phyloP scores from a whole-genome alignment of 2,113 vertebrate species.

The Saimiri boliviensis region DNA sequence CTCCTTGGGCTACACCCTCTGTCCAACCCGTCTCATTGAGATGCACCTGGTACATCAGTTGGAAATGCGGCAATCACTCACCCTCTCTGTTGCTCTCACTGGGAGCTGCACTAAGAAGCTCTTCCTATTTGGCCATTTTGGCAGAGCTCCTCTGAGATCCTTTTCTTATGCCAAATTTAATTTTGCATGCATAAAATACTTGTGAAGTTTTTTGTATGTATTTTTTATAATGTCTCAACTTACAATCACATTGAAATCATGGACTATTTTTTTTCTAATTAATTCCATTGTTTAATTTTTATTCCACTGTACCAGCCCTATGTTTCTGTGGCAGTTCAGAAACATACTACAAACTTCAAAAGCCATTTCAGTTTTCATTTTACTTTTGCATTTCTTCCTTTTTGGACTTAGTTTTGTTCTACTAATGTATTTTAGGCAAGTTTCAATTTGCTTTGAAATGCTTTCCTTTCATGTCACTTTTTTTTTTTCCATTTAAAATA shows the following conservation, averaged over 20 bases:
- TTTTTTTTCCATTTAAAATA: not conserved
- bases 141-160: no score
- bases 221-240: not conserved
- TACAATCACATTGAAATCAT: not conserved
- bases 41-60: no score
- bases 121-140: no score
- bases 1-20: no score
- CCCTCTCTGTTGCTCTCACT: no score
- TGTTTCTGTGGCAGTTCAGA: not conserved
- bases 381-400: slow-evolving; percentile 8
- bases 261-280: not conserved
- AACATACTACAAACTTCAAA: slow-evolving; percentile 1
- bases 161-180: not conserved
- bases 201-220: not conserved
- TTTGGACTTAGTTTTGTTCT: not conserved
- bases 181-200: not conserved
- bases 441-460: slow-evolving; percentile 35
- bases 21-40: no score
- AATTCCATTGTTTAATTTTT: not conserved
- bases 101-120: no score
- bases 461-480: not conserved
- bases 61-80: no score
- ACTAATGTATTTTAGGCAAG: not conserved
- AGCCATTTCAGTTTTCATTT: not conserved
- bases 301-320: not conserved